Conservation (phyloP, 37 sponge, comb jelly and placozoan genomes). For the Chondrosia reniformis region DNA sequence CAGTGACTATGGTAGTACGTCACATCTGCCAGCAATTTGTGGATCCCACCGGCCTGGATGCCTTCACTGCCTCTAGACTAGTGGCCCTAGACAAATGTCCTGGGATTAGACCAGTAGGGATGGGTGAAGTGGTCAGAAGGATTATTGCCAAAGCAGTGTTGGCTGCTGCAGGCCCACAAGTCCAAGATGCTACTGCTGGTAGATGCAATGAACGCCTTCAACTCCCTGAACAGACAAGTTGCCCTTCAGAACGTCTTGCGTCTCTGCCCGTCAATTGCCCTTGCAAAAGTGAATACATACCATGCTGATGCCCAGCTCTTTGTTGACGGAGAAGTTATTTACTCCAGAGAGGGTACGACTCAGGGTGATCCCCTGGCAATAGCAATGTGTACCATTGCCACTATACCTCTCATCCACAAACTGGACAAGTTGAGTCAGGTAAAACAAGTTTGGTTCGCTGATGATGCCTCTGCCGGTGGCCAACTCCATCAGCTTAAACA, state of each 20-base stretch:
- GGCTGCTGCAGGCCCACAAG: too few species aligned
- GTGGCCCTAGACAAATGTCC: too few species aligned
- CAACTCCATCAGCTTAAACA: neutral
- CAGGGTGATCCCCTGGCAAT: constrained; percentile 10
- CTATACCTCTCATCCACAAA: neutral
- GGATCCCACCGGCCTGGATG: too few species aligned
- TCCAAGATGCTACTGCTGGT: neutral
- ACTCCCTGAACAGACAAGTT: neutral
- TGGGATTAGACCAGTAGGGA: too few species aligned
- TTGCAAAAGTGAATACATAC: constrained; percentile 5
- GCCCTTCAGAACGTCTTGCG: neutral
- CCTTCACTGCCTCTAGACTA: too few species aligned
- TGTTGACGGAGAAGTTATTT: constrained; percentile 5
- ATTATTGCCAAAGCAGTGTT: too few species aligned
- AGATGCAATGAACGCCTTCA: constrained; percentile 23
- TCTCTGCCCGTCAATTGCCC: constrained; percentile 17
- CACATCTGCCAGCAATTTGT: too few species aligned
- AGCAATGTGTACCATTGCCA: neutral
- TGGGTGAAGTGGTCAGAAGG: too few species aligned
- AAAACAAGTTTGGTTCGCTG: constrained; percentile 9
- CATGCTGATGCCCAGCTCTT: neutral
- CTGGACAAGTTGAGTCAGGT: neutral
- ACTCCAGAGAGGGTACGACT: constrained; percentile 9
- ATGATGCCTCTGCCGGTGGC: constrained; percentile 22
- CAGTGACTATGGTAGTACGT: too few species aligned